A percentile compares a stretch with the other conserved stretches of the same genome.
These are phyloP conservation scores for Elysia crispata DNA, from an alignment of 2,888 invertebrate species.

Conservation along the genomic window DNA sequence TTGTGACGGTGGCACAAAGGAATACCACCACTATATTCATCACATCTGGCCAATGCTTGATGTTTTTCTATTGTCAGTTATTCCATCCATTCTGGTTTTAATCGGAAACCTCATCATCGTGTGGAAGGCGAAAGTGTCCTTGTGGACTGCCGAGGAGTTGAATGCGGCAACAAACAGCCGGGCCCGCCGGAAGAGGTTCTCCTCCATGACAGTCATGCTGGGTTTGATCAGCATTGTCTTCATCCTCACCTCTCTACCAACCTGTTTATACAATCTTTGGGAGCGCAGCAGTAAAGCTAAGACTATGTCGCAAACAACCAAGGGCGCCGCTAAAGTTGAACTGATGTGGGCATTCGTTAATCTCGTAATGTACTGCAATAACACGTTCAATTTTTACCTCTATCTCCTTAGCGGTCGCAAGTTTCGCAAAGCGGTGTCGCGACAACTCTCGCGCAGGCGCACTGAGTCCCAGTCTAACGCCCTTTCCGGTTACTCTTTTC, in stretches of 20 bases:
- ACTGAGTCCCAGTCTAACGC: constrained; percentile 43
- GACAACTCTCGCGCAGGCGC: constrained; percentile 36
- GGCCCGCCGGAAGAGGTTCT: constrained; percentile 31
- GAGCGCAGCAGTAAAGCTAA: neutral
- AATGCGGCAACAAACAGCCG: constrained; percentile 23
- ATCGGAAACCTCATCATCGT: constrained; percentile 65
- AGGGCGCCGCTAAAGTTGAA: constrained; percentile 5
- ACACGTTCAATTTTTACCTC: constrained; percentile 52
- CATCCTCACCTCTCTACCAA: constrained; percentile 50
- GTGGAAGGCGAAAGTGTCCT: constrained; percentile 57
- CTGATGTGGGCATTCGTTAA: constrained; percentile 51
- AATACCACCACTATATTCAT: constrained; percentile 56
- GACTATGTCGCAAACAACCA: neutral
- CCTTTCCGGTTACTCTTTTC: constrained; percentile 33
- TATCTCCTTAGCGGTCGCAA: constrained; percentile 50
- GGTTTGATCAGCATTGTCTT: constrained; percentile 47
- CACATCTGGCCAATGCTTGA: constrained; percentile 66
- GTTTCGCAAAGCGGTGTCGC: constrained; percentile 46
- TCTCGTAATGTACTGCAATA: constrained; percentile 52
- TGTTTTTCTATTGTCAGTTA: constrained; percentile 58
- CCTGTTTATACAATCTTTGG: constrained; percentile 51
- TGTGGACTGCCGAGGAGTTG: constrained; percentile 45
- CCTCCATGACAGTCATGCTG: constrained; percentile 50
- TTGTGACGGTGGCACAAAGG: constrained; percentile 30
- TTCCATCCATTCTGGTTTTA: constrained; percentile 64